Evolutionary conservation across 1,140 invertebrate species (phyloP), one percentile per base, ranked within the genome.

Genomic region (Drosophila sproati): DNA sequence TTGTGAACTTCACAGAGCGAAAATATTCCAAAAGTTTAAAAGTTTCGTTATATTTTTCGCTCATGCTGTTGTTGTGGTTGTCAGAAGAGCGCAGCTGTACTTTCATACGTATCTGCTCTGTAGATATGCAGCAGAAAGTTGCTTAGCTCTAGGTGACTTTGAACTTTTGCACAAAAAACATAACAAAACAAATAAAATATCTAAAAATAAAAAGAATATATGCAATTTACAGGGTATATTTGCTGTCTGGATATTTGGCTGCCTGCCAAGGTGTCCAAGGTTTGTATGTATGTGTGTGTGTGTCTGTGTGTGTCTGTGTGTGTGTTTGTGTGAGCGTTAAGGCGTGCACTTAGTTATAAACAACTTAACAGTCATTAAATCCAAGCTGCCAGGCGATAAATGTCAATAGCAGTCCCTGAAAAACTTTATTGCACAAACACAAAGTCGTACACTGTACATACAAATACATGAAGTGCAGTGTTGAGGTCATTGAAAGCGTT

Each of bases 11-110:
- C 69, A 67, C 51, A 69, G 39, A 8, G n/a, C 12, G 39, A 47
- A 41, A 87, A 81, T 81, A 78, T 75, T 67, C 63, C 70, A 78
- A 86, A 86, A 75, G 78, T 86, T 86, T 12, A 52, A 43, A 77
- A 67, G 51, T 80, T 80, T 77, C 72, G 60, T 61, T 37, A 62
- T 63, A 74, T 54, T 51, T 45, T 47, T n/a, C 3, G 3, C 48
- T 31, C 39, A n/a, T 59, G 10, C 10, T 62, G 50, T 37, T 43
- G 35, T 41, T 37, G 47, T 39, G 52, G 62, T 54, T 51, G 61
- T n/a, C 52, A 29, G 41, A 28, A 8, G 10, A 45, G 32, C 35
- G 37, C 28, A 47, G 51, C 8, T 48, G 43, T 31, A n/a, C 39
- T 57, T 43, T 45, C 34, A 20, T 10, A 34, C 31, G 28, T 3